Conservation (phyloP, 1,140 invertebrate genomes). For the Caenorhabditis remanei region DNA sequence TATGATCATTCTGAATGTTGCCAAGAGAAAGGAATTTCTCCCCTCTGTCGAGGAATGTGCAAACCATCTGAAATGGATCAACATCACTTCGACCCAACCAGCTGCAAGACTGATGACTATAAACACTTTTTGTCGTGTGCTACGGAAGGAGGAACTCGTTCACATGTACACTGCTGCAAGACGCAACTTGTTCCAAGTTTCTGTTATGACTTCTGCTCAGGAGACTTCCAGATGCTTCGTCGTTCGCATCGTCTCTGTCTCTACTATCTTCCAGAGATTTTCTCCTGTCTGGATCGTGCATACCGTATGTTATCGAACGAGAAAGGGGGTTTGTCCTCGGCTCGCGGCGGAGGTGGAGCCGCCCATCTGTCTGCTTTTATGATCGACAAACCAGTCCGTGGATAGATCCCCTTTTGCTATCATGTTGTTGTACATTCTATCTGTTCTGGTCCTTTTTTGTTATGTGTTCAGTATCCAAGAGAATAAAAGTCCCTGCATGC, state of each 20-base stretch:
- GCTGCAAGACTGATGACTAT: conserved; percentile 70
- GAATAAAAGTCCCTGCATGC: conserved; percentile 48
- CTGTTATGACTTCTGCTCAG: conserved; percentile 69
- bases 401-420: conserved; percentile 19
- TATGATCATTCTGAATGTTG: conserved; percentile 69
- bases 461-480: conserved; percentile 9
- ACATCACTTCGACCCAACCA: conserved; percentile 68
- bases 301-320: conserved; percentile 63
- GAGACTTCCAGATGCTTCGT: conserved; percentile 66
- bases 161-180: conserved; percentile 69
- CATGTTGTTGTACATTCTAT: conserved; percentile 20
- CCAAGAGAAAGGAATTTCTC: conserved; percentile 68
- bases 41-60: conserved; percentile 66
- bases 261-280: conserved; percentile 71
- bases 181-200: conserved; percentile 67
- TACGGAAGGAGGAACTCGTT: conserved; percentile 65
- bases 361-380: conserved; percentile 45
- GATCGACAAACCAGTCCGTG: conserved; percentile 52
- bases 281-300: conserved; percentile 68
- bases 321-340: conserved; percentile 45
- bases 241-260: conserved; percentile 68
- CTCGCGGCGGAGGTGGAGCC: conserved; percentile 43
- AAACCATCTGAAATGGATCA: conserved; percentile 65
- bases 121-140: conserved; percentile 68
- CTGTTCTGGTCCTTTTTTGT: conserved; percentile 33